Evolutionary conservation across 1,140 invertebrate genomes (phyloP).

Genomic region (Drosophila tropicalis): DNA sequence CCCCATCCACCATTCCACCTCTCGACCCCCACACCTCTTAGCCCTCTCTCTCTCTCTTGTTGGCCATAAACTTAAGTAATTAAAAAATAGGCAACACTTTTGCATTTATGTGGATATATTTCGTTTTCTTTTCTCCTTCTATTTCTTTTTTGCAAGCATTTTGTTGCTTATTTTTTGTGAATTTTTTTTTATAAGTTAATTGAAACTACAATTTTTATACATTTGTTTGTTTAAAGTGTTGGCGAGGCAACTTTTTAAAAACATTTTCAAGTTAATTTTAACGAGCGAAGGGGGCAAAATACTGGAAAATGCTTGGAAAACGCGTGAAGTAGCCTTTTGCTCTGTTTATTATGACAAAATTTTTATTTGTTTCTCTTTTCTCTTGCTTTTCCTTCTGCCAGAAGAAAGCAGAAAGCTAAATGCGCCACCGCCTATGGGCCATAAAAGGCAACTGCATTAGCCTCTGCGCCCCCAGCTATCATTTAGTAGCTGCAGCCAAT

Average conservation of each 20-base stretch:
- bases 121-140: conserved; percentile 30
- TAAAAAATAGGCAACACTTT: conserved; percentile 66
- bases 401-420: conserved; percentile 63
- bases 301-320: conserved; percentile 26
- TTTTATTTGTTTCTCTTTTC: conserved; percentile 75
- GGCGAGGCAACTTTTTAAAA: conserved; percentile 35
- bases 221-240: conserved; percentile 34
- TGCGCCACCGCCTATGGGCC: conserved; percentile 57
- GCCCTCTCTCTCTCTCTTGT: neutral
- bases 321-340: conserved; percentile 18
- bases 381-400: conserved; percentile 46
- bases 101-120: conserved; percentile 29
- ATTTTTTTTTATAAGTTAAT: conserved; percentile 69
- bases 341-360: conserved; percentile 71
- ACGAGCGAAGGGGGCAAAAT: conserved; percentile 55
- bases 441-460: conserved; percentile 56
- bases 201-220: conserved; percentile 66
- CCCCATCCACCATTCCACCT: conserved; percentile 6
- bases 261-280: conserved; percentile 68
- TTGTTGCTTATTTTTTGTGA: neutral
- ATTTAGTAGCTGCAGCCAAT: conserved; percentile 49
- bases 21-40: conserved; percentile 6
- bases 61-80: conserved; percentile 71
- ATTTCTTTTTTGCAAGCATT: neutral
- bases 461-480: conserved; percentile 6